Conservation (phyloP, 2,113 vertebrate species). For the Craseonycteris thonglongyai region DNA sequence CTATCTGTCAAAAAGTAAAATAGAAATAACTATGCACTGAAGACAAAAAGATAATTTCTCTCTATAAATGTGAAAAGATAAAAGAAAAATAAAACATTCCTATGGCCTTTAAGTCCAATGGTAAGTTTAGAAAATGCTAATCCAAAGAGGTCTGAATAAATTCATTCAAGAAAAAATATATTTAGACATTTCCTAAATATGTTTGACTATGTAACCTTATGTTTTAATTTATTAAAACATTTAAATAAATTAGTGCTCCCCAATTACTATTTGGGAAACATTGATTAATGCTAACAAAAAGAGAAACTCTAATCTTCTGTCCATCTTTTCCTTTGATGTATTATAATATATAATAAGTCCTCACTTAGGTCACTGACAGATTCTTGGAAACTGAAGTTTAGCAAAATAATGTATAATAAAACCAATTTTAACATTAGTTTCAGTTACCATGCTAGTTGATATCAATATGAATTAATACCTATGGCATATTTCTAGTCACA, state of each 20-base stretch:
- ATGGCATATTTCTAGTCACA: not conserved
- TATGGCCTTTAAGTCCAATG: not conserved
- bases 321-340: not conserved
- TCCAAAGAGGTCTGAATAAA: not conserved
- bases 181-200: not conserved
- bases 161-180: not conserved
- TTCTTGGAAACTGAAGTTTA: not conserved
- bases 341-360: not conserved
- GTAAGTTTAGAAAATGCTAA: not conserved
- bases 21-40: too few species aligned
- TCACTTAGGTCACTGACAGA: not conserved
- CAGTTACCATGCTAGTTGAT: not conserved
- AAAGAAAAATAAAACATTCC: not conserved
- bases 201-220: not conserved
- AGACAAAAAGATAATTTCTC: too few species aligned
- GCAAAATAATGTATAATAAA: not conserved
- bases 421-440: not conserved
- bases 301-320: not conserved
- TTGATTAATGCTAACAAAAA: not conserved
- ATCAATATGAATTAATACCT: not conserved
- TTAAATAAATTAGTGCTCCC: not conserved
- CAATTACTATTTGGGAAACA: not conserved
- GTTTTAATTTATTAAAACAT: not conserved
- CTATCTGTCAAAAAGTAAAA: too few species aligned
- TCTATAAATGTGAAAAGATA: too few species aligned